phyloP scores from a whole-genome alignment of 1,140 invertebrate genomes.

The Lucilia sericata region DNA sequence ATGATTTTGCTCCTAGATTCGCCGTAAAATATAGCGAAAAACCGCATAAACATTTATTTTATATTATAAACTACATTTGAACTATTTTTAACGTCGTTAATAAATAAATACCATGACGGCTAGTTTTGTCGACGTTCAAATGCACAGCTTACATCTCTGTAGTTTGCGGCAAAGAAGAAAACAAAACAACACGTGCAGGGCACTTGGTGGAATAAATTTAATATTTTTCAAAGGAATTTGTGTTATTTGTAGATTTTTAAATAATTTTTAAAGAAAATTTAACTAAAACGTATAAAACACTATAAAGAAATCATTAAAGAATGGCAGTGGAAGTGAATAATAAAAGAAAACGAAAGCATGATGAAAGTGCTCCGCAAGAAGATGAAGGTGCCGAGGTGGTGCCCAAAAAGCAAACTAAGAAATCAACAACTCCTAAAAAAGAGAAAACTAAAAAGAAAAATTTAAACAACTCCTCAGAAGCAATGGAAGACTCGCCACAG shows the following conservation, averaged over 20 bases:
- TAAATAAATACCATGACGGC: too few relatives aligned
- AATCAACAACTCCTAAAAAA: slow-evolving; percentile 58
- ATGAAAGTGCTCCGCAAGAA: slow-evolving; percentile 7
- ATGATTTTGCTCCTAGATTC: too few relatives aligned
- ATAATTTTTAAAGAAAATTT: too few relatives aligned
- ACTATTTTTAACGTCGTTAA: too few relatives aligned
- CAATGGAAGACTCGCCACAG: slow-evolving; percentile 40
- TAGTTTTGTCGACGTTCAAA: too few relatives aligned
- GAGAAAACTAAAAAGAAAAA: slow-evolving; percentile 47
- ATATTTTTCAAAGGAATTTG: neutral
- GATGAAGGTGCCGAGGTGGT: slow-evolving; percentile 57
- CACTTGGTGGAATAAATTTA: neutral
- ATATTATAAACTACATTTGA: too few relatives aligned
- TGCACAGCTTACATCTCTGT: too few relatives aligned
- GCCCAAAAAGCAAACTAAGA: slow-evolving; percentile 58
- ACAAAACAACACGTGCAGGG: slow-evolving; percentile 21
- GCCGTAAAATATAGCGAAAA: too few relatives aligned
- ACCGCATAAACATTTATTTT: too few relatives aligned
- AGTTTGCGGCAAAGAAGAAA: neutral
- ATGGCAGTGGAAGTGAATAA: slow-evolving; percentile 63
- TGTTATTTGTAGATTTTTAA: too few relatives aligned
- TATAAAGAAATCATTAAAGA: slow-evolving; percentile 1
- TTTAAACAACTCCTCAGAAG: slow-evolving; percentile 44
- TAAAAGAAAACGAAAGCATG: slow-evolving; percentile 55
- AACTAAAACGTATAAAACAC: neutral